These are phyloP conservation scores for Drosophila nr. medialis DNA, from an alignment of 2,888 invertebrate genomes.

Conservation along the genomic window DNA sequence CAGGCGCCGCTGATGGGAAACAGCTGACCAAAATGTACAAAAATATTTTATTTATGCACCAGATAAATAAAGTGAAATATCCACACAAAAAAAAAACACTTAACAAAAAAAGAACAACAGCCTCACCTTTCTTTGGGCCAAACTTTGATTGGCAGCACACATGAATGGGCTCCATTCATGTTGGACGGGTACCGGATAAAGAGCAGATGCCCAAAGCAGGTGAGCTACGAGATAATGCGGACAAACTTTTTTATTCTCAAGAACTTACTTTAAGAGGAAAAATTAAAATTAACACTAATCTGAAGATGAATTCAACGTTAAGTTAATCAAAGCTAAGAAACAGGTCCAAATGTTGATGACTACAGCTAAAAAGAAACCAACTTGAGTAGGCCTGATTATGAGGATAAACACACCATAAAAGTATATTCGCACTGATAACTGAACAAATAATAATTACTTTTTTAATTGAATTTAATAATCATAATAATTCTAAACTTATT, in stretches of 20 bases:
- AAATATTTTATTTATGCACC: slow-evolving; percentile 76
- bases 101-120: neutral
- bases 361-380: no score
- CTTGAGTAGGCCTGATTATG: no score
- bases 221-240: slow-evolving; percentile 10
- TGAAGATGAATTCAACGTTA: neutral
- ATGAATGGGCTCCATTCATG: slow-evolving; percentile 33
- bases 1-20: slow-evolving; percentile 73
- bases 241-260: neutral
- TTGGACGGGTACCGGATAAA: slow-evolving; percentile 32
- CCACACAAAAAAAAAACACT: slow-evolving; percentile 8
- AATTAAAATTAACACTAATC: neutral
- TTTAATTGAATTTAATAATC: no score
- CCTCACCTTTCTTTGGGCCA: slow-evolving; percentile 2
- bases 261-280: slow-evolving; percentile 9
- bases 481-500: no score
- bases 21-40: slow-evolving; percentile 73
- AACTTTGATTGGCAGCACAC: slow-evolving; percentile 66
- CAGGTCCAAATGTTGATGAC: neutral
- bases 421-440: neutral
- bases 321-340: neutral
- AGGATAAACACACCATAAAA: neutral
- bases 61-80: slow-evolving; percentile 68
- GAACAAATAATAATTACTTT: neutral
- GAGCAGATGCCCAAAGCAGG: slow-evolving; percentile 52